These are phyloP conservation scores for Centrocercus urophasianus DNA, from an alignment of 2,113 vertebrate species.

Conservation along the genomic window DNA sequence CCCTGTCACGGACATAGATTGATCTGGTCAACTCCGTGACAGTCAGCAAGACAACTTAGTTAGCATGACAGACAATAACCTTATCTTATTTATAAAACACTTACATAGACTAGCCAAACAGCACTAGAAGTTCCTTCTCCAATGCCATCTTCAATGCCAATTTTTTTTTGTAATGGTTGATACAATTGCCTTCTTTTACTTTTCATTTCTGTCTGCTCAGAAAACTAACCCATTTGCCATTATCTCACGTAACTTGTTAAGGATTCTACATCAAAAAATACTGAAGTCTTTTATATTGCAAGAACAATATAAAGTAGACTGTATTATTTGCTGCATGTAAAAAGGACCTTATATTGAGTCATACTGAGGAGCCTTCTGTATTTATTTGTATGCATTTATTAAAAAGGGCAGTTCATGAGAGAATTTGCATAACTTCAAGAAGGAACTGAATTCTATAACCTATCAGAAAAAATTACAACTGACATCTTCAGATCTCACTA, in stretches of 20 bases:
- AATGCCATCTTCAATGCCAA: background rate
- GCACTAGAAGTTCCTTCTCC: background rate
- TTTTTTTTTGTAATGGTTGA: background rate
- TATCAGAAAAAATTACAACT: background rate
- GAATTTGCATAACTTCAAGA: background rate
- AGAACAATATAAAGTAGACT: background rate
- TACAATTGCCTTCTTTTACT: background rate
- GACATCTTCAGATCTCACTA: background rate
- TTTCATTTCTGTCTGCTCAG: background rate
- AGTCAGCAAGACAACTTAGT: background rate
- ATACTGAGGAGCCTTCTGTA: background rate
- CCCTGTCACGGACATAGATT: too few species aligned
- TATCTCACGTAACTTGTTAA: background rate
- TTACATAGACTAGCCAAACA: background rate
- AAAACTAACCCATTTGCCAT: background rate
- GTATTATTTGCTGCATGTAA: background rate
- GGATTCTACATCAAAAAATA: background rate
- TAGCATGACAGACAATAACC: background rate
- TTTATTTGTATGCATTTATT: background rate
- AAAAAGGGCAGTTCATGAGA: background rate
- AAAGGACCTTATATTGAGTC: background rate
- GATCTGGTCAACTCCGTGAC: too few species aligned
- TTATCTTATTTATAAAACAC: background rate
- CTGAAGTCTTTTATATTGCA: background rate
- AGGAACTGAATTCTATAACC: background rate